Conservation (phyloP, 2,113 vertebrate genomes). For the Silurus meridionalis region DNA sequence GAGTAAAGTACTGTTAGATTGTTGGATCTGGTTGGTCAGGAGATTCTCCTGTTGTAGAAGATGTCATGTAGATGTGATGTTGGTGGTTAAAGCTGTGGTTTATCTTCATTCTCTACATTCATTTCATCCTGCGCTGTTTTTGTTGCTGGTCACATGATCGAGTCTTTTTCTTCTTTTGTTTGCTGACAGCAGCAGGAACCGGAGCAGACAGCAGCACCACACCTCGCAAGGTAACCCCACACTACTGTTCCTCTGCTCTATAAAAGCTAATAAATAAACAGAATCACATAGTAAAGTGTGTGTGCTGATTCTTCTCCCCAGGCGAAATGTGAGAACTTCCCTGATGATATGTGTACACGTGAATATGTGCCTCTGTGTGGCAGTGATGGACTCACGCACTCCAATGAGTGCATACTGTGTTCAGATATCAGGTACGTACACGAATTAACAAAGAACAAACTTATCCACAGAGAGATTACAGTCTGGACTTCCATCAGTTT, state of each 20-base stretch:
- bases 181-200: background rate
- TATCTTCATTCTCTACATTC: background rate
- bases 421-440: background rate
- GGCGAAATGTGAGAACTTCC: background rate
- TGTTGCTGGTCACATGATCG: background rate
- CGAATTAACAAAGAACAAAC: background rate
- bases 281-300: background rate
- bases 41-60: background rate
- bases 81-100: too few relatives aligned
- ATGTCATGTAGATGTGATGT: too few relatives aligned
- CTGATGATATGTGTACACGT: background rate
- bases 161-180: background rate
- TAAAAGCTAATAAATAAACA: background rate
- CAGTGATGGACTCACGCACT: background rate
- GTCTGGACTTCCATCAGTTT: background rate
- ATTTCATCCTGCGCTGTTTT: background rate
- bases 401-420: background rate
- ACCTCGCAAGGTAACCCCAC: background rate
- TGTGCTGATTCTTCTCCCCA: background rate
- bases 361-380: background rate
- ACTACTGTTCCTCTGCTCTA: background rate
- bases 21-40: background rate
- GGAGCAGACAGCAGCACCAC: background rate
- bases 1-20: too few relatives aligned
- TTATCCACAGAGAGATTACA: background rate